phyloP scores from a whole-genome alignment of 2,797 vertebrate genomes.

The Etheostoma nigrum region DNA sequence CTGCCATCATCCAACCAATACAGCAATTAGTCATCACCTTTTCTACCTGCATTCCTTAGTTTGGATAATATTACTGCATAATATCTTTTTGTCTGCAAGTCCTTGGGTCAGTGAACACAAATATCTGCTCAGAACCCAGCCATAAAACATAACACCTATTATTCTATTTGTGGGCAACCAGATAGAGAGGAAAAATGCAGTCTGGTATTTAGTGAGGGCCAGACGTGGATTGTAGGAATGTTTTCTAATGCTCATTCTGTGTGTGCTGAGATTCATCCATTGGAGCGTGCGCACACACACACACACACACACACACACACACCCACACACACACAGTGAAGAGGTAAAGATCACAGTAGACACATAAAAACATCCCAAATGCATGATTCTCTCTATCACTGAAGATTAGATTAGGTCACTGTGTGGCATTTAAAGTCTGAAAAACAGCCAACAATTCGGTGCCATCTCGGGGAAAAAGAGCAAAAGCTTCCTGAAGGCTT shows the following conservation, averaged over 20 bases:
- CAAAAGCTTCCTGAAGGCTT: constrained; percentile 74
- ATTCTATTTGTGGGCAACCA: constrained; percentile 64
- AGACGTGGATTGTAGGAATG: constrained; percentile 64
- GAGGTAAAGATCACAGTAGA: constrained; percentile 7
- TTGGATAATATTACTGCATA: background rate
- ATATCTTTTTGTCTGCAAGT: constrained; percentile 8
- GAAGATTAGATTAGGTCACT: constrained; percentile 55
- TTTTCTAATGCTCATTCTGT: constrained; percentile 43
- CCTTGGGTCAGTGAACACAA: constrained; percentile 27
- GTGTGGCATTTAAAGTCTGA: constrained; percentile 69
- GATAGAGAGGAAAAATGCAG: constrained; percentile 54
- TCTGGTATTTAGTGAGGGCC: constrained; percentile 63
- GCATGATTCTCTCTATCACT: constrained; percentile 17
- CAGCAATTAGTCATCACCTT: background rate
- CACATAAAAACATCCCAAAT: constrained; percentile 1
- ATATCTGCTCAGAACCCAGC: constrained; percentile 19
- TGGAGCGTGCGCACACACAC: background rate
- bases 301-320: too few relatives aligned
- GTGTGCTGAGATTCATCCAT: constrained; percentile 33
- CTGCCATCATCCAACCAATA: constrained; percentile 4
- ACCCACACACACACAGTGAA: constrained; percentile 18
- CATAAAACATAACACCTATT: constrained; percentile 57
- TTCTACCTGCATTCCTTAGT: constrained; percentile 13
- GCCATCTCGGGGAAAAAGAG: constrained; percentile 47
- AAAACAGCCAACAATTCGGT: constrained; percentile 45